phyloP scores from a whole-genome alignment of 1,140 invertebrate species.

The Meloidogyne floridensis region DNA sequence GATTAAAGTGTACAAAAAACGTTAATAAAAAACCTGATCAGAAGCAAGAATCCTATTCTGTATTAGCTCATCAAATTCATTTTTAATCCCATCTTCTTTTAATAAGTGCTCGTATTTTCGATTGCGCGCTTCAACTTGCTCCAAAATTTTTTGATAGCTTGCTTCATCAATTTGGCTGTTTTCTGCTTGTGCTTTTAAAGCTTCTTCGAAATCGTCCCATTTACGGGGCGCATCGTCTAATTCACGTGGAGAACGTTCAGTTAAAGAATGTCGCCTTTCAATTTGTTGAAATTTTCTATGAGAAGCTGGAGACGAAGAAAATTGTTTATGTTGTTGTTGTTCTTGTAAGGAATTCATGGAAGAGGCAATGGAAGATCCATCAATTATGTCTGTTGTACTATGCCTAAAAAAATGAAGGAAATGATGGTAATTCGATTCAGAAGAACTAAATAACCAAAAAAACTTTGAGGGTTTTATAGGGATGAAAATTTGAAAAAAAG shows the following conservation, averaged over 20 bases:
- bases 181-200: not conserved
- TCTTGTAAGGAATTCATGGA: not conserved
- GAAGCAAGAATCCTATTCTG: no score
- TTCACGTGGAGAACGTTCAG: not conserved
- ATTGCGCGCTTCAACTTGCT: no score
- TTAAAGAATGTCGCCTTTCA: slow-evolving; percentile 7
- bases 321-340: not conserved
- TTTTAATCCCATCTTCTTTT: no score
- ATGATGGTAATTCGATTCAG: no score
- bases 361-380: not conserved
- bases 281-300: slow-evolving; percentile 9
- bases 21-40: no score
- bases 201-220: not conserved
- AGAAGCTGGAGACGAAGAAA: not conserved
- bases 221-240: not conserved
- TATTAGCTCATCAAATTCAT: no score
- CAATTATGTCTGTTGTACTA: slow-evolving; percentile 1
- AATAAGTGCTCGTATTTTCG: no score
- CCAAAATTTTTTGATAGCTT: no score
- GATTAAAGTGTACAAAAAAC: not conserved
- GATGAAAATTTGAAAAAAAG: no score
- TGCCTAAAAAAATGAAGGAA: not conserved
- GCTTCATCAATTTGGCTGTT: not conserved
- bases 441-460: no score
- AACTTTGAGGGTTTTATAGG: no score